phyloP scores from a whole-genome alignment of 2,113 vertebrate genomes.

The Procavia capensis region DNA sequence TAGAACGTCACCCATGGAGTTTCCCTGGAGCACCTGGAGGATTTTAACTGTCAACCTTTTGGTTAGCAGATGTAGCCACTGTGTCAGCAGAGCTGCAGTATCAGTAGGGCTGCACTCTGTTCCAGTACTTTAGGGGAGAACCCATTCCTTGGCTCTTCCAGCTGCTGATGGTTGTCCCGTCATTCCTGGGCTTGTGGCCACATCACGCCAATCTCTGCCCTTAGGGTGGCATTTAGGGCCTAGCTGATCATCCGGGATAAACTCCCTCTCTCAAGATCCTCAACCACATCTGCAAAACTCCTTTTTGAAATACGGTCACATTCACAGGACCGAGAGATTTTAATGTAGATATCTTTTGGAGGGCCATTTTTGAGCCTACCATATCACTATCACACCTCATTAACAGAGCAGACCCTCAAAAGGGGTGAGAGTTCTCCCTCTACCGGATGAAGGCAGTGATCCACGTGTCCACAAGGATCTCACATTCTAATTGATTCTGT shows the following conservation, averaged over 20 bases:
- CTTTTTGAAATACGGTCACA: background rate
- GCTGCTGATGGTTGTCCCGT: background rate
- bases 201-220: background rate
- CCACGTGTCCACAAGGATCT: background rate
- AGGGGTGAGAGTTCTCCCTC: accelerated
- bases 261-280: background rate
- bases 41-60: too few species aligned
- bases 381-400: background rate
- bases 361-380: background rate
- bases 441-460: background rate
- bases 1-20: too few species aligned
- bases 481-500: background rate
- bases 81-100: too few species aligned
- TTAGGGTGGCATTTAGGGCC: background rate
- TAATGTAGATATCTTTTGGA: background rate
- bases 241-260: background rate
- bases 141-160: background rate
- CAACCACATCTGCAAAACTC: background rate
- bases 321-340: background rate
- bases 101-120: background rate
- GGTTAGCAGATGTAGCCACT: too few species aligned
- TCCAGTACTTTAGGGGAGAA: background rate
- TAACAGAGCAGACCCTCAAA: background rate
- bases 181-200: background rate
- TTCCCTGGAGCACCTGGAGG: too few species aligned